Conservation (phyloP, 1,140 invertebrate species). For the Trinorchestia longiramus region DNA sequence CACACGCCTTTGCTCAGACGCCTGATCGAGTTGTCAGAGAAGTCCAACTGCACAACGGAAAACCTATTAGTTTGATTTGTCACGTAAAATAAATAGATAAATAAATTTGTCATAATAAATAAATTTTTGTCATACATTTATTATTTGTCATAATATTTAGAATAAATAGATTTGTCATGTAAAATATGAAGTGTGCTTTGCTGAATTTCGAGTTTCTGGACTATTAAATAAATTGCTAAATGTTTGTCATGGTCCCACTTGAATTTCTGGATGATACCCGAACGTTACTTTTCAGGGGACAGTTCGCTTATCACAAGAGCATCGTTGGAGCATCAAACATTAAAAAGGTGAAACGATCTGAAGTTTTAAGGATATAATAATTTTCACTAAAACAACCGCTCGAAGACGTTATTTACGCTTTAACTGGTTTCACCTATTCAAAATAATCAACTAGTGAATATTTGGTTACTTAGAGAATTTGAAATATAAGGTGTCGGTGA, state of each 20-base stretch:
- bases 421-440: too few relatives aligned
- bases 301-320: neutral
- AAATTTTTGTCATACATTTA: too few relatives aligned
- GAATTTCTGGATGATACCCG: neutral
- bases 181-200: neutral
- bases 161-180: too few relatives aligned
- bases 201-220: neutral
- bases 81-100: constrained; percentile 7
- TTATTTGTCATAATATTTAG: too few relatives aligned
- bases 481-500: too few relatives aligned
- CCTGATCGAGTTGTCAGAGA: constrained; percentile 85
- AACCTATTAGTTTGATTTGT: neutral
- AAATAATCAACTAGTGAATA: too few relatives aligned
- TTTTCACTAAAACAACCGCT: neutral
- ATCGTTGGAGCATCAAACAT: neutral
- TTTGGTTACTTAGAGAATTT: too few relatives aligned
- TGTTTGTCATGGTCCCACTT: neutral
- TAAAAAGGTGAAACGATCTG: neutral
- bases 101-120: too few relatives aligned
- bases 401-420: too few relatives aligned
- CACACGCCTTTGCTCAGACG: constrained; percentile 83
- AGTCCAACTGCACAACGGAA: constrained; percentile 75
- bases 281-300: neutral
- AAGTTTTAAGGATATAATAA: too few relatives aligned
- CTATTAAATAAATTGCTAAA: neutral